phyloP scores from a whole-genome alignment of 2,113 vertebrate genomes.

The Gobio gobio region DNA sequence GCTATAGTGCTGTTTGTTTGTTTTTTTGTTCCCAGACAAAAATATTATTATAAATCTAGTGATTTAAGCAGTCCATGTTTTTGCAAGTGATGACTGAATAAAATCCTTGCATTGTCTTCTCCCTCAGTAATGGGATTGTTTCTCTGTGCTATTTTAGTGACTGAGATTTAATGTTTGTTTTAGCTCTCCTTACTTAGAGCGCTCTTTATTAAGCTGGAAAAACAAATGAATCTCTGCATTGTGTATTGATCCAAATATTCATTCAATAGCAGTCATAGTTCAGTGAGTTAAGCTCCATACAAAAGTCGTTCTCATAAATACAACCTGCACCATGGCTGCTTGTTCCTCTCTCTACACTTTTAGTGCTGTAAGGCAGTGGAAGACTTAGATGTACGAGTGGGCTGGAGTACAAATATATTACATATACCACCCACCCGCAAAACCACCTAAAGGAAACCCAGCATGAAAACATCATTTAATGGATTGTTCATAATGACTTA shows the following conservation, averaged over 20 bases:
- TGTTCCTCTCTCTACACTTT: constrained; percentile 29
- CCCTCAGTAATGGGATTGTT: background rate
- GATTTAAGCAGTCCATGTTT: background rate
- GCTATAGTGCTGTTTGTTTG: too few relatives aligned
- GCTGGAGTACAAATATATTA: background rate
- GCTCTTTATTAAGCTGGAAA: background rate
- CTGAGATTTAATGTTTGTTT: constrained; percentile 10
- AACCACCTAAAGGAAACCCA: constrained; percentile 22
- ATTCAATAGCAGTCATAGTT: background rate
- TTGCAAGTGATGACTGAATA: background rate
- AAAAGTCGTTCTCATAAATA: background rate
- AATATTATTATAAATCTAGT: background rate
- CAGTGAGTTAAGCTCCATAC: background rate
- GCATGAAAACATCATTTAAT: background rate
- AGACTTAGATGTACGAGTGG: background rate
- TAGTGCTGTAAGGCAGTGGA: background rate
- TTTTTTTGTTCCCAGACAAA: too few relatives aligned
- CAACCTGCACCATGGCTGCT: background rate
- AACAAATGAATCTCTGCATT: background rate
- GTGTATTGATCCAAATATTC: constrained; percentile 8
- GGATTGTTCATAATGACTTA: constrained; percentile 3
- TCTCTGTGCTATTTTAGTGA: background rate
- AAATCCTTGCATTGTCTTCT: background rate
- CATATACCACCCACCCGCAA: constrained; percentile 34
- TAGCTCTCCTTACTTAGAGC: background rate